These are phyloP conservation scores for Macaca nemestrina DNA, from an alignment of 2,113 vertebrate species.

Conservation along the genomic window DNA sequence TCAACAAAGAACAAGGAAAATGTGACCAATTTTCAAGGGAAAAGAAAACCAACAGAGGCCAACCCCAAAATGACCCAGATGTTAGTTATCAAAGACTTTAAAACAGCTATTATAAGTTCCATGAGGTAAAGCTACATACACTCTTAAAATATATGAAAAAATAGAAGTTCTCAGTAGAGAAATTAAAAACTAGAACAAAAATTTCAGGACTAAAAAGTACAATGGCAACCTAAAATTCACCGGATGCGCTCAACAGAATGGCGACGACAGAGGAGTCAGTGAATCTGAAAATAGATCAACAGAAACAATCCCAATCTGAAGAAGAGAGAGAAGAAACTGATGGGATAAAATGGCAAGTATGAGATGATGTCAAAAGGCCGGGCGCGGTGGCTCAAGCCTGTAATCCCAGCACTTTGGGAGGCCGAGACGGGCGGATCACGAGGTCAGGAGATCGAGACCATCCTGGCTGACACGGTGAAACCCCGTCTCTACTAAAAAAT, in stretches of 20 bases:
- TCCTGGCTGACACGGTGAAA: too few species aligned
- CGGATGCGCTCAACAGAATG: not conserved
- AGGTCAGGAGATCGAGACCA: too few species aligned
- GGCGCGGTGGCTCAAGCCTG: too few species aligned
- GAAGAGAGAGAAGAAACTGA: not conserved
- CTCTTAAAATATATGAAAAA: not conserved
- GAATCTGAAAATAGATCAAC: not conserved
- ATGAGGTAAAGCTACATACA: not conserved
- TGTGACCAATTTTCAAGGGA: not conserved
- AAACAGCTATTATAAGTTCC: not conserved
- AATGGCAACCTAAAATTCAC: not conserved
- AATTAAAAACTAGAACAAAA: not conserved
- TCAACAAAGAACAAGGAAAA: not conserved
- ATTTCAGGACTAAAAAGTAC: not conserved
- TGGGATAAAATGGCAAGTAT: rapidly evolving
- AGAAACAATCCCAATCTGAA: not conserved
- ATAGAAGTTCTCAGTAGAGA: not conserved
- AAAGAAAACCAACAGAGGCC: not conserved
- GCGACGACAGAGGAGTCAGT: not conserved
- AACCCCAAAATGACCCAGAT: not conserved
- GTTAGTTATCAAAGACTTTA: not conserved
- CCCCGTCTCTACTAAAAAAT: too few species aligned
- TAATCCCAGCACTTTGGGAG: too few species aligned
- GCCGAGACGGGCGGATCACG: too few species aligned
- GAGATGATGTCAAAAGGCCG: too few species aligned